Conservation (phyloP, 2,113 vertebrate species). For the Protomyctophum bolini region DNA sequence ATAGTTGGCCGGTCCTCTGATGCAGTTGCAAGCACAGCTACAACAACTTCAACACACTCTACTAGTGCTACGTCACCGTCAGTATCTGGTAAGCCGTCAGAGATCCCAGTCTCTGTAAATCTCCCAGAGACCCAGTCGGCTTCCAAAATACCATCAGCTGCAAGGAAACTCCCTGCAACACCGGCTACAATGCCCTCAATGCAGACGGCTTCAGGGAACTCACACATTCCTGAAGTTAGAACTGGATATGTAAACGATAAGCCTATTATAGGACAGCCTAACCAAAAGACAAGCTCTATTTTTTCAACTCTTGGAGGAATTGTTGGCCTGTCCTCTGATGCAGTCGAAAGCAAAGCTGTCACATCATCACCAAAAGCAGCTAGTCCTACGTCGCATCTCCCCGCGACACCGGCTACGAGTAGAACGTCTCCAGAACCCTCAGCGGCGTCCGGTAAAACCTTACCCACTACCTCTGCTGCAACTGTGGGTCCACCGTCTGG, state of each 20-base stretch:
- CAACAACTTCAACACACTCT: slow-evolving; percentile 23
- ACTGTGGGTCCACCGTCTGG: slow-evolving; percentile 21
- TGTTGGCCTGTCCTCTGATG: slow-evolving; percentile 69
- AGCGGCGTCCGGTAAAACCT: slow-evolving; percentile 15
- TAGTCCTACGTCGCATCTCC: not conserved
- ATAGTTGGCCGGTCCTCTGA: slow-evolving; percentile 70
- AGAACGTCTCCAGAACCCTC: not conserved
- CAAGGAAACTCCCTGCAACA: slow-evolving; percentile 51
- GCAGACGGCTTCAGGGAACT: too few relatives aligned
- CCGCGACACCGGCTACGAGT: slow-evolving; percentile 1
- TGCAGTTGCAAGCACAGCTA: slow-evolving; percentile 53
- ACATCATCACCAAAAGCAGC: slow-evolving; percentile 30
- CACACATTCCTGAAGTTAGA: slow-evolving; percentile 71
- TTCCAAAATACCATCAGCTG: slow-evolving; percentile 56
- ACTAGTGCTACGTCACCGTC: not conserved
- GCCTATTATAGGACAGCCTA: slow-evolving; percentile 40
- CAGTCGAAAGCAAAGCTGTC: slow-evolving; percentile 52
- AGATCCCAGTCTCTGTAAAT: slow-evolving; percentile 38
- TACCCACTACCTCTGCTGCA: slow-evolving; percentile 23
- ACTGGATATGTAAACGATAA: slow-evolving; percentile 64
- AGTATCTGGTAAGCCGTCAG: slow-evolving; percentile 43
- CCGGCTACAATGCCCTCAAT: slow-evolving; percentile 12
- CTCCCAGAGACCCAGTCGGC: slow-evolving; percentile 36
- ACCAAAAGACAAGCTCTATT: slow-evolving; percentile 74
- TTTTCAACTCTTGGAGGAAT: not conserved